phyloP scores from a whole-genome alignment of 2,888 invertebrate species.

The Oxytorus armatus region DNA sequence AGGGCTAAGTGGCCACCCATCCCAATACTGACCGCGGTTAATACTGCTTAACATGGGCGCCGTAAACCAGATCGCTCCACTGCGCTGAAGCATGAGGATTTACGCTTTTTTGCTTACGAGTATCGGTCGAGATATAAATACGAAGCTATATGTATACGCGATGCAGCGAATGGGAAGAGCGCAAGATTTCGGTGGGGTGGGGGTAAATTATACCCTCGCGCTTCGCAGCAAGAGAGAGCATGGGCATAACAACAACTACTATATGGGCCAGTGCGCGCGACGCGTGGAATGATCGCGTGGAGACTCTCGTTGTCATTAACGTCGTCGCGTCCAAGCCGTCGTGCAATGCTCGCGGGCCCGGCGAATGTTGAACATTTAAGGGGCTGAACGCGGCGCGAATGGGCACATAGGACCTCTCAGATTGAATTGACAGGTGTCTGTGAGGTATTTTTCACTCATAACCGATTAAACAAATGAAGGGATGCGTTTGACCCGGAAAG shows the following conservation, averaged over 20 bases:
- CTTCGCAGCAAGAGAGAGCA: constrained; percentile 41
- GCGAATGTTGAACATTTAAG: constrained; percentile 28
- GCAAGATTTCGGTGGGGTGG: constrained; percentile 28
- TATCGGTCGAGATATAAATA: too few relatives aligned
- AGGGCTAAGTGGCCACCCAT: too few relatives aligned
- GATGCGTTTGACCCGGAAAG: too few relatives aligned
- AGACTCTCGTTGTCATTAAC: constrained; percentile 75
- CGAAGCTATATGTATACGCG: too few relatives aligned
- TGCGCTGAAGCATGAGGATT: too few relatives aligned
- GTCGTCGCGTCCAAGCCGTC: constrained; percentile 63
- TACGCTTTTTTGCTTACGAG: too few relatives aligned
- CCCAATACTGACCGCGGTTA: too few relatives aligned
- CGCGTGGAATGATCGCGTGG: constrained; percentile 72
- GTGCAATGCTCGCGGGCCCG: constrained; percentile 22
- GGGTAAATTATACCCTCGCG: constrained; percentile 67
- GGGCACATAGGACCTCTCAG: not conserved
- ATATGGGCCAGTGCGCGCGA: constrained; percentile 74
- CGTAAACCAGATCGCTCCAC: too few relatives aligned
- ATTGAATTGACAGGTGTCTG: too few relatives aligned
- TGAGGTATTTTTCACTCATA: too few relatives aligned
- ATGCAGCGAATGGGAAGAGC: constrained; percentile 11
- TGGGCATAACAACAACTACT: constrained; percentile 70
- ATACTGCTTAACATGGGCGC: too few relatives aligned
- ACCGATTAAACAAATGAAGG: too few relatives aligned
- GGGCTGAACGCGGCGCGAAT: constrained; percentile 26